Base-by-base conservation (phyloP, 2,888 invertebrate species). In the Lacanobia wlatinum region DNA sequence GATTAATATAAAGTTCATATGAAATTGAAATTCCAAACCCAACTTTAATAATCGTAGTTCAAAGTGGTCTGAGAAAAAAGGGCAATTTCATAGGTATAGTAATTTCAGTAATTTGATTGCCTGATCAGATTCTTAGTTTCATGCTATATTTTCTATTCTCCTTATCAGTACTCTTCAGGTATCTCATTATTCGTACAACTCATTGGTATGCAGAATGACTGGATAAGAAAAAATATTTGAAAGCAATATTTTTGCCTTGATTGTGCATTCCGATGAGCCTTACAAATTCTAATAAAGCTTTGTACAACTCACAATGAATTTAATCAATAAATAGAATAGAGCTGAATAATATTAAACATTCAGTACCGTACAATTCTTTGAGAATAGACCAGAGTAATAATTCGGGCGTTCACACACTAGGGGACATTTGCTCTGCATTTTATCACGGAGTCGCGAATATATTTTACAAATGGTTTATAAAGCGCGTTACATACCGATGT, bases 401-500 rank as follows among this genome's bases (percentile, higher is more conserved):
- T 70, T 55, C 64, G 77, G 58, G 16, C 71, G 10, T 71, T 63
- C 65, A 72, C 77, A 71, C 58, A 59, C 80, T 66, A 40, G 40
- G 21, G 14, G 38, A 64, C 28, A 65, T 58, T 70, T 70, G 21
- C 53, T 63, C 40, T 34, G 64, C 55, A 63, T 69, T 81, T 56
- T 77, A 64, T 66, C 62, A 76, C 59, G 48, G 14, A 59, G 53
- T 38, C 23, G 59, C 43, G 53, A 40, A 1, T 82, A 21, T 65
- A 72, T 59, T 68, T 53, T 60, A 62, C 67, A 70, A 70, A 75
- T 68, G 58, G 28, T 46, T 65, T 59, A 60, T 50, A 79, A 67
- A 78, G 59, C 64, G 68, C 55, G 18, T 28, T 53, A 56, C 61
- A 62, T 76, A 75, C 75, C 55, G 79, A 70, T 76, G 76, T 65